Evolutionary conservation across 2,113 vertebrate species (phyloP).

Genomic region (Amblyopsis rosae): DNA sequence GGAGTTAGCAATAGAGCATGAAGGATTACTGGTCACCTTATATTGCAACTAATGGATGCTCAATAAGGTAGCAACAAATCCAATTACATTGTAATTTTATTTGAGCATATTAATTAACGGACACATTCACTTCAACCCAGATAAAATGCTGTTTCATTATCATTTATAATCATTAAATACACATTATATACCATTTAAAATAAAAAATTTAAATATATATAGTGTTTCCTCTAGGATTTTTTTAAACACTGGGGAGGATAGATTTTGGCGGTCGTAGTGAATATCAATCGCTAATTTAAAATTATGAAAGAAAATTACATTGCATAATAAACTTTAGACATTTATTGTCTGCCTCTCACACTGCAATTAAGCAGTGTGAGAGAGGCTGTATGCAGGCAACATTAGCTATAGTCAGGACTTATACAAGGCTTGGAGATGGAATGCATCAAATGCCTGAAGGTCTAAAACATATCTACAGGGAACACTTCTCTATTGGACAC

Average conservation of each 20-base stretch:
- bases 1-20: constrained; percentile 16
- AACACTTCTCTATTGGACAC: constrained; percentile 32
- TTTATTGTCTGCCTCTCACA: constrained; percentile 31
- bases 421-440: constrained; percentile 38
- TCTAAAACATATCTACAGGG: constrained; percentile 37
- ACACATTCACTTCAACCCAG: no score
- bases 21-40: constrained; percentile 51
- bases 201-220: no score
- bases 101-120: no score
- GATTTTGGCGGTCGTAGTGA: no score
- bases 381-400: constrained; percentile 13
- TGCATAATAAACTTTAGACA: background rate
- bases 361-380: constrained; percentile 15
- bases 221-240: no score
- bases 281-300: constrained; percentile 2
- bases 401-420: constrained; percentile 40
- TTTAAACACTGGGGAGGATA: no score
- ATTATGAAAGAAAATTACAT: no score
- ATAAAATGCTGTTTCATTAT: no score
- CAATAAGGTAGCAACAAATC: constrained; percentile 10
- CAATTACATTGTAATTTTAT: background rate
- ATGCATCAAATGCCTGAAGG: constrained; percentile 37
- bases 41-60: constrained; percentile 21
- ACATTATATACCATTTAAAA: no score
- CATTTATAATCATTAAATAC: no score